These are phyloP conservation scores for Anableps anableps DNA, from an alignment of 2,797 vertebrate species.

Conservation along the genomic window DNA sequence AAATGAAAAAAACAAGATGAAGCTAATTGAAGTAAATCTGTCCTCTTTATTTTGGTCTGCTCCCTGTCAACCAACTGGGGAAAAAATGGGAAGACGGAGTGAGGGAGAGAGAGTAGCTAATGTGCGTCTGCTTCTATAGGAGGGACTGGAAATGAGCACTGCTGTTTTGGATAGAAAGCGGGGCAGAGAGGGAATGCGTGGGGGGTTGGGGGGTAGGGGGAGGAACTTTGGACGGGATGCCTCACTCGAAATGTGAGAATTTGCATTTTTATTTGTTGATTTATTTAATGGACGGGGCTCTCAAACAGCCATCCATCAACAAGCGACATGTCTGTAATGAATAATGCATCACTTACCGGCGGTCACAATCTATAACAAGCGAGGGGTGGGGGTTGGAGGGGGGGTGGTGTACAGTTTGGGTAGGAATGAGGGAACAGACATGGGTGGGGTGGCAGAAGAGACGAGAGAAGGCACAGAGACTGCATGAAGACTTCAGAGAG, in stretches of 20 bases:
- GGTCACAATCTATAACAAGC: slow-evolving; percentile 96
- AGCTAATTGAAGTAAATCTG: slow-evolving; percentile 84
- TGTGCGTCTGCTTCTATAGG: slow-evolving; percentile 25
- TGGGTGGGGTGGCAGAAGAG: slow-evolving; percentile 5
- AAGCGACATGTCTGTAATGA: slow-evolving; percentile 95
- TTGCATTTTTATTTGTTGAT: slow-evolving; percentile 99
- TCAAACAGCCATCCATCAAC: slow-evolving; percentile 99
- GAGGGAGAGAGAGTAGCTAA: slow-evolving; percentile 12
- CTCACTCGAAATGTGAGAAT: slow-evolving; percentile 96
- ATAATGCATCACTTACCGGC: slow-evolving; percentile 98
- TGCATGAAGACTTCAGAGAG: slow-evolving; percentile 46
- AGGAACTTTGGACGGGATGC: slow-evolving; percentile 79
- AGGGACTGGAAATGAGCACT: slow-evolving; percentile 58
- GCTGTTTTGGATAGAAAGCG: slow-evolving; percentile 66
- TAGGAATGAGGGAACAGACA: slow-evolving; percentile 36
- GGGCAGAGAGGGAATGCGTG: slow-evolving; percentile 55
- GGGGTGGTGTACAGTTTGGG: slow-evolving; percentile 77
- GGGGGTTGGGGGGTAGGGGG: slow-evolving; percentile 35
- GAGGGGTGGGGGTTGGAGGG: slow-evolving; percentile 51
- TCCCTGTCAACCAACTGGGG: slow-evolving; percentile 84
- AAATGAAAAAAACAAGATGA: slow-evolving; percentile 41
- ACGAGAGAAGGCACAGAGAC: slow-evolving; percentile 39
- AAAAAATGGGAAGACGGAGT: slow-evolving; percentile 22
- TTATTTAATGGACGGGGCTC: slow-evolving; percentile 99
- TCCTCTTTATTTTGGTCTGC: slow-evolving; percentile 87